phyloP scores from a whole-genome alignment of 2,113 vertebrate species.

The Acrocephalus kingi region DNA sequence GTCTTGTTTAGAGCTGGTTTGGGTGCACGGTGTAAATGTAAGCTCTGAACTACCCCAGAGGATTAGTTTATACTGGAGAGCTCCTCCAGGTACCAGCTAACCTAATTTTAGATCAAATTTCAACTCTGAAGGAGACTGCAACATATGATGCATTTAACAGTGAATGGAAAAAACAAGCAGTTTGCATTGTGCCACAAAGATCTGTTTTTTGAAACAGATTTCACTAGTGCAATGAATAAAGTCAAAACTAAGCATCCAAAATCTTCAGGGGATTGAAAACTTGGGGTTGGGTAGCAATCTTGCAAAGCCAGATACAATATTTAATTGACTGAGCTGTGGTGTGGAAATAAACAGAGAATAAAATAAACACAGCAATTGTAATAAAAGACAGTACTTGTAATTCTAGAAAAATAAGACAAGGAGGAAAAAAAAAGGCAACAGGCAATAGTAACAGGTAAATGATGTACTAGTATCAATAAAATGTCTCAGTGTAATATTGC shows the following conservation, averaged over 20 bases:
- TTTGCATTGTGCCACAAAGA: not conserved
- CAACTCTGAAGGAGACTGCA: not conserved
- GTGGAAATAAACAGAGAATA: not conserved
- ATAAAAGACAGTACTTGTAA: not conserved
- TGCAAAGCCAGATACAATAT: not conserved
- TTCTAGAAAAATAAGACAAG: not conserved
- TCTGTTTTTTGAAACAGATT: not conserved
- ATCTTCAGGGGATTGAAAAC: not conserved
- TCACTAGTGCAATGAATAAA: not conserved
- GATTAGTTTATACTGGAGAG: not conserved
- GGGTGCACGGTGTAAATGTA: not conserved
- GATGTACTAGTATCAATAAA: slow-evolving; percentile 31
- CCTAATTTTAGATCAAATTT: not conserved
- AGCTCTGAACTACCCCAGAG: not conserved
- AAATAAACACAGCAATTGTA: not conserved
- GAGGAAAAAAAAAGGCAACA: not conserved
- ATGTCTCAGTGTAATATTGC: slow-evolving; percentile 27
- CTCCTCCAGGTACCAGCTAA: not conserved
- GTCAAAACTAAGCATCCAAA: not conserved
- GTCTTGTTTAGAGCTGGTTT: not conserved
- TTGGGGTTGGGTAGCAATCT: not conserved
- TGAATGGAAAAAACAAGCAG: not conserved
- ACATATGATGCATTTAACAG: not conserved
- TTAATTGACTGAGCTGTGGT: not conserved
- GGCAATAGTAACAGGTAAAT: not conserved